A percentile compares a stretch with the other conserved stretches of the same genome.
These are phyloP conservation scores for Drosophila nigromelanica DNA, from an alignment of 1,140 invertebrate species.

Conservation along the genomic window DNA sequence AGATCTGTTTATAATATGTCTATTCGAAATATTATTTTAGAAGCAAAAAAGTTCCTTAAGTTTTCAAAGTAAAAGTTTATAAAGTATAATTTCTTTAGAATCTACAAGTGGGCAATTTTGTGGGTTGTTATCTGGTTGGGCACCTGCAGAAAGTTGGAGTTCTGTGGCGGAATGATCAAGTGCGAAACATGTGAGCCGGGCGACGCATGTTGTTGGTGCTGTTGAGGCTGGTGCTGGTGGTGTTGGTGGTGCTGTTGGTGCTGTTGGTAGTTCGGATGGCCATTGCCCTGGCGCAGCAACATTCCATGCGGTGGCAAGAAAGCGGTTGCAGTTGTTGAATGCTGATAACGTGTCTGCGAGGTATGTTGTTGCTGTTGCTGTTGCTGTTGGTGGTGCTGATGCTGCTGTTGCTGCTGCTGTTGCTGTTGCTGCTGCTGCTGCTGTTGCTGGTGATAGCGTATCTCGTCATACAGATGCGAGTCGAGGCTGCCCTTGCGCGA, in stretches of 20 bases:
- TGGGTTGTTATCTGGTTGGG: conserved; percentile 61
- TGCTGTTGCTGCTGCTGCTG: conserved; percentile 19
- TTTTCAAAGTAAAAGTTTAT: too few relatives aligned
- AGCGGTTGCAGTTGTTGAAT: conserved; percentile 60
- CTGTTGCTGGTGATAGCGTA: conserved; percentile 75
- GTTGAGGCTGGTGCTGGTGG: conserved; percentile 12
- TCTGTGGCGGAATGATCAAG: conserved; percentile 76
- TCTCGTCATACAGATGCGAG: conserved; percentile 80
- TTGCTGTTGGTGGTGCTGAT: conserved; percentile 29
- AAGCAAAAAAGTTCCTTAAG: too few relatives aligned
- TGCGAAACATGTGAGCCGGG: conserved; percentile 61
- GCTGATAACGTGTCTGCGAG: conserved; percentile 40
- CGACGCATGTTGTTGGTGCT: conserved; percentile 30
- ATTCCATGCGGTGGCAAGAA: conserved; percentile 29
- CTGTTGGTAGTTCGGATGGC: conserved; percentile 4
- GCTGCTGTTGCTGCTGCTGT: conserved; percentile 10
- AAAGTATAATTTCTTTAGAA: not conserved
- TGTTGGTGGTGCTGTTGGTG: conserved; percentile 4
- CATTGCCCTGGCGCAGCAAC: not conserved
- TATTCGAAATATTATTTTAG: too few relatives aligned
- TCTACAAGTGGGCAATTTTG: conserved; percentile 71
- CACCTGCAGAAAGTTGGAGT: conserved; percentile 74
- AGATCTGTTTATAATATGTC: too few relatives aligned
- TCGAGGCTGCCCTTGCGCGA: conserved; percentile 79
- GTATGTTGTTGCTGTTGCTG: conserved; percentile 16